phyloP scores from a whole-genome alignment of 2,888 invertebrate species.

The Morpho achilles region DNA sequence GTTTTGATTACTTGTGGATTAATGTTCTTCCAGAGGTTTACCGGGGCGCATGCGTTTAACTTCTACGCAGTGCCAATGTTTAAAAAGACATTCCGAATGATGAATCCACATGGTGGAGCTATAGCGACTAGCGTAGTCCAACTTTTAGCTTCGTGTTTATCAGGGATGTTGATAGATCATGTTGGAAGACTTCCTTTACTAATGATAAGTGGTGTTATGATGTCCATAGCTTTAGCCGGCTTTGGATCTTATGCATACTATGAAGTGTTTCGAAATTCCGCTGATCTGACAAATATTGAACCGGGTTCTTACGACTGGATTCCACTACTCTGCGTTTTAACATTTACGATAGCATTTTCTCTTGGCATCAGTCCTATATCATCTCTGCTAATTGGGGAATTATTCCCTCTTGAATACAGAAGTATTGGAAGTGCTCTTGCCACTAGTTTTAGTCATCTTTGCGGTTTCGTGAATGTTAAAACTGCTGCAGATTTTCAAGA shows the following conservation, averaged over 20 bases:
- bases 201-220: constrained; percentile 89
- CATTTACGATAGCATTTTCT: constrained; percentile 91
- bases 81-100: constrained; percentile 87
- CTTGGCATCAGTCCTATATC: constrained; percentile 88
- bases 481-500: constrained; percentile 89
- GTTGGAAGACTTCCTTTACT: constrained; percentile 91
- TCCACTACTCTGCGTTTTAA: constrained; percentile 88
- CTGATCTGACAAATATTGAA: constrained; percentile 50
- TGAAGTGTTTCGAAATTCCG: constrained; percentile 74
- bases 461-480: constrained; percentile 91
- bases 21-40: constrained; percentile 93
- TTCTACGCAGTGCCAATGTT: constrained; percentile 93
- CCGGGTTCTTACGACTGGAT: constrained; percentile 87
- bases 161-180: constrained; percentile 90
- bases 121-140: constrained; percentile 91
- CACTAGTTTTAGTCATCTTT: constrained; percentile 91
- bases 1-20: constrained; percentile 89
- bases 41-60: constrained; percentile 89
- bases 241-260: constrained; percentile 93
- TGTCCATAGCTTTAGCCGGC: constrained; percentile 90
- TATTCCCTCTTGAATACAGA: constrained; percentile 85
- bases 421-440: constrained; percentile 85
- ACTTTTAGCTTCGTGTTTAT: constrained; percentile 88
- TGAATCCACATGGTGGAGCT: constrained; percentile 90
- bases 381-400: constrained; percentile 84